A percentile compares a stretch with the other conserved stretches of the same genome.
phyloP scores from a whole-genome alignment of 2,113 vertebrate species.

The Paradoxurus hermaphroditus region DNA sequence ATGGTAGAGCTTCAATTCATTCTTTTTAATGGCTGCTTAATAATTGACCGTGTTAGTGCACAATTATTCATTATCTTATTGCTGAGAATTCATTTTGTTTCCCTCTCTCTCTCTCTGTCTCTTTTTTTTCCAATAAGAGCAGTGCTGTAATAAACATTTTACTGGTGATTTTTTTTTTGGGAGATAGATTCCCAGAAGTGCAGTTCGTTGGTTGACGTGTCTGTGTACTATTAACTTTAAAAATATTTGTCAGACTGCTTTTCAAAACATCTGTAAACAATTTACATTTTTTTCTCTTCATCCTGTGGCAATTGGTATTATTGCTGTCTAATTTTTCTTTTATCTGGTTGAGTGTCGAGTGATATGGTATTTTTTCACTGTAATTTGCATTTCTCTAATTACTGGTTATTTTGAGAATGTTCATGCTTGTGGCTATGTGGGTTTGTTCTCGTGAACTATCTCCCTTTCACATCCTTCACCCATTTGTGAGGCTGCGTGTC shows the following conservation, averaged over 20 bases:
- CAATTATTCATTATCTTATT: not conserved
- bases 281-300: not conserved
- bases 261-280: slow-evolving; percentile 38
- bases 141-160: not conserved
- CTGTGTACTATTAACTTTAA: not conserved
- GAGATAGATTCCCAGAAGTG: not conserved
- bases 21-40: not conserved
- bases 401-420: not conserved
- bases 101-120: not conserved
- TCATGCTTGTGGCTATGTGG: not conserved
- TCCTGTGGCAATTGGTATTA: not conserved
- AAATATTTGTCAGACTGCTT: slow-evolving; percentile 4
- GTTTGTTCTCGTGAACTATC: not conserved
- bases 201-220: slow-evolving; percentile 11
- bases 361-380: not conserved
- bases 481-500: not conserved
- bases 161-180: slow-evolving; percentile 32
- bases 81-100: not conserved
- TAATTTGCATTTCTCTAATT: slow-evolving; percentile 15
- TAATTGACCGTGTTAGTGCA: not conserved
- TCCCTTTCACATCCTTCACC: not conserved
- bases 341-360: not conserved
- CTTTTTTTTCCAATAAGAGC: not conserved
- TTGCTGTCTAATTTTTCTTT: not conserved
- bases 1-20: not conserved